Conservation (phyloP, 2,113 vertebrate genomes). For the Quiscalus mexicanus region DNA sequence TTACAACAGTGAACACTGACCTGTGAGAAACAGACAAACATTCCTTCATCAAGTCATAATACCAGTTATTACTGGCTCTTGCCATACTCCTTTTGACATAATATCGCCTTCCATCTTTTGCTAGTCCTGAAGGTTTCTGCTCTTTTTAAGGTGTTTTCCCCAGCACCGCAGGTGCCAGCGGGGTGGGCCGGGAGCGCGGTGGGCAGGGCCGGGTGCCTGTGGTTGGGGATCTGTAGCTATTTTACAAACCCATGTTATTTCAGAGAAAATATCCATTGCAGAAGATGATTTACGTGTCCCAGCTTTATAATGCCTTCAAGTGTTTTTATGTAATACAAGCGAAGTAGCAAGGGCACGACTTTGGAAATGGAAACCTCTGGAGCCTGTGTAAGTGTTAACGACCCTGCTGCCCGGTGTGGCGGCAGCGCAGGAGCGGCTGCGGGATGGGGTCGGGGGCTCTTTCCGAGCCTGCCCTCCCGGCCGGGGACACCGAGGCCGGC, state of each 20-base stretch:
- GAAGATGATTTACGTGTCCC: neutral
- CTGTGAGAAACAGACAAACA: fast-evolving
- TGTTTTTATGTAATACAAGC: neutral
- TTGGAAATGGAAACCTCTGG: neutral
- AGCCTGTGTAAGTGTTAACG: fast-evolving
- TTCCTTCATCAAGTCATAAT: neutral
- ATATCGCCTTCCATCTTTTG: neutral
- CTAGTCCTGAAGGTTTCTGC: neutral
- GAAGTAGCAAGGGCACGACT: neutral
- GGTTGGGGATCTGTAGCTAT: fast-evolving
- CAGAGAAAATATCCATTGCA: neutral
- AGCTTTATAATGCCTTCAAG: neutral
- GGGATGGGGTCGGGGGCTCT: fast-evolving
- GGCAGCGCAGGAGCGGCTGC: too few relatives aligned
- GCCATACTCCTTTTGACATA: neutral
- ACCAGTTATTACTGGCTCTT: neutral
- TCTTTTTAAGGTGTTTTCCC: neutral
- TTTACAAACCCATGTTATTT: fast-evolving
- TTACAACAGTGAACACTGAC: fast-evolving
- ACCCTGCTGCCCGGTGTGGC: fast-evolving
- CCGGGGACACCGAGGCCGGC: fast-evolving
- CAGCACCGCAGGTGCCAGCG: fast-evolving
- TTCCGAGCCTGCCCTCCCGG: too few relatives aligned
- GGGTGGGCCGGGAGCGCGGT: too few relatives aligned
- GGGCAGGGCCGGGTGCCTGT: fast-evolving